Evolutionary conservation across 2,797 vertebrate species (phyloP), one percentile per base, ranked within the genome.

Genomic region (Bucorvus abyssinicus): DNA sequence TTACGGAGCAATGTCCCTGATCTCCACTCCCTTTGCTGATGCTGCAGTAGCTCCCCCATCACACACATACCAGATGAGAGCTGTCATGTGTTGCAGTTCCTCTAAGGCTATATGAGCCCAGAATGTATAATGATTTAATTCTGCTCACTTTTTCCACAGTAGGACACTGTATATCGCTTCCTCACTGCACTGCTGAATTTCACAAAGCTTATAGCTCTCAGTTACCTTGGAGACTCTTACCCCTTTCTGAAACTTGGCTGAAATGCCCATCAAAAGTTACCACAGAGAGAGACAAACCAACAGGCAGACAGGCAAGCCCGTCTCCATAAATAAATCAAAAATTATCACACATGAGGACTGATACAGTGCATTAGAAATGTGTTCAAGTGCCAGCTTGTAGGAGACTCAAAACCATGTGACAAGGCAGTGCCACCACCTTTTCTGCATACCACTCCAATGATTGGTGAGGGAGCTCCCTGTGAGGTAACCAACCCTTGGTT

Each of bases 381-480:
- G 1, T 27, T 59, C 57, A 24, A 27, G 50, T 27, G 29, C 5
- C 36, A 71, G 22, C 38, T 59, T 18, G 73, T 19, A 49, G 69
- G 44, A 65, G 32, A n/a, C n/a, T 27, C 61, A 61, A n/a, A 64
- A 44, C 56, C 1, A 0, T 29, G 53, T 7, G 45, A 55, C 0
- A 2, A 50, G 63, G 77, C 92, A 69, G 34, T 52, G 67, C 38
- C 81, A 15, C 24, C 2, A 0, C 52, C 38, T 71, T 10, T 69
- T 32, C 83, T 19, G 26, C 4, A 0, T 22, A 32, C 24, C 8
- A 2, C 32, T 42, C 38, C 1, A 1, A 24, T 23, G 32, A 24
- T 36, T 69, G 49, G 40, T 20, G 44, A 70, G 29, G 65, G 15
- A 76, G n/a, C 29, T 84, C 32, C 64, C 34, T 1, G 0, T 8